Conservation (phyloP, 1,140 invertebrate species). For the Sinonovacula constricta region DNA sequence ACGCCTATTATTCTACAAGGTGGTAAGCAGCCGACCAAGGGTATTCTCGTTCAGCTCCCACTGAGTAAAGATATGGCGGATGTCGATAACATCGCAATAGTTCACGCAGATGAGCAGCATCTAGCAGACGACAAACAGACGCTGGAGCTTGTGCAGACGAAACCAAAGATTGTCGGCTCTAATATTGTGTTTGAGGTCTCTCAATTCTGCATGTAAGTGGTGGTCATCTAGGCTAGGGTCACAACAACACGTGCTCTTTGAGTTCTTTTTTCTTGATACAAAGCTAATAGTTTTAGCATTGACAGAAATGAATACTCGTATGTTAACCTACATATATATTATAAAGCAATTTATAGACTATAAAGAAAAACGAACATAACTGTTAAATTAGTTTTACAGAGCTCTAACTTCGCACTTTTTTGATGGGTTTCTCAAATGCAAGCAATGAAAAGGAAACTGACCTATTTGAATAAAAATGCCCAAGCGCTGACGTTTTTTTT, state of each 20-base stretch:
- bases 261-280: background rate
- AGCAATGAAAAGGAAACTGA: too few relatives aligned
- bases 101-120: conserved; percentile 19
- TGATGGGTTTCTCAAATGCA: too few relatives aligned
- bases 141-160: conserved; percentile 7
- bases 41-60: conserved; percentile 24
- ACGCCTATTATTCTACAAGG: too few relatives aligned
- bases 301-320: background rate
- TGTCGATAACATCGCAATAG: conserved; percentile 18
- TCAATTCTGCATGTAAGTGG: conserved; percentile 40
- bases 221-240: background rate
- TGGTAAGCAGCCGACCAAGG: conserved; percentile 46
- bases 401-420: too few relatives aligned
- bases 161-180: conserved; percentile 2
- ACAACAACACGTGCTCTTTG: background rate
- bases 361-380: too few relatives aligned
- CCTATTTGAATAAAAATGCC: too few relatives aligned
- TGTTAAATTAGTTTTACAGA: too few relatives aligned
- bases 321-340: background rate
- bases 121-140: background rate
- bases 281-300: background rate
- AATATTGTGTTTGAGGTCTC: conserved; percentile 42
- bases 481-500: too few relatives aligned
- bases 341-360: background rate
- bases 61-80: conserved; percentile 16